Evolutionary conservation across 92 coral and sea anemone genomes (phyloP).

Genomic region (Siderastrea siderea): DNA sequence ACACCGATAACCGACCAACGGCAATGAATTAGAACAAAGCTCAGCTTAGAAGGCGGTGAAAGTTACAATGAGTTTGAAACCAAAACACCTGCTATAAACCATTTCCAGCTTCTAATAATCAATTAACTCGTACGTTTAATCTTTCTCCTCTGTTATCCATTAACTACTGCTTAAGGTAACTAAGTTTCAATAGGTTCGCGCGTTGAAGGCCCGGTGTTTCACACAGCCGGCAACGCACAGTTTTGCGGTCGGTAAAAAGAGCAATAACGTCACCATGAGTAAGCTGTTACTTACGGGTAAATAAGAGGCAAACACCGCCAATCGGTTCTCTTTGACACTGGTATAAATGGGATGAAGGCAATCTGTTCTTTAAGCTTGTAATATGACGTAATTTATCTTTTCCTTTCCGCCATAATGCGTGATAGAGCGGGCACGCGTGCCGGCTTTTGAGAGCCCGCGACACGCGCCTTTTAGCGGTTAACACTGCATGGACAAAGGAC

Average conservation of each 20-base stretch:
- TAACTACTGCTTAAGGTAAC: neutral
- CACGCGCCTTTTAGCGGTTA: neutral
- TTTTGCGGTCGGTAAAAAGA: neutral
- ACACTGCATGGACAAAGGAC: neutral
- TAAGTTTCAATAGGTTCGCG: neutral
- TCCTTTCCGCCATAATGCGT: conserved; percentile 17
- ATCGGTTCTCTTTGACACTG: conserved; percentile 42
- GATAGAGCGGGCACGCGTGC: neutral
- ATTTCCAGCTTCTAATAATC: neutral
- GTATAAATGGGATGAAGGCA: conserved; percentile 14
- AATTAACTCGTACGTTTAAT: conserved; percentile 15
- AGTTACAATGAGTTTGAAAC: neutral
- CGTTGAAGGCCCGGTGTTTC: neutral
- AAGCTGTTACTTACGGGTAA: conserved; percentile 11
- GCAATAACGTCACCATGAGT: neutral
- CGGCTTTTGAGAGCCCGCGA: neutral
- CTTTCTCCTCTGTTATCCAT: neutral
- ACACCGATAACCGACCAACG: neutral
- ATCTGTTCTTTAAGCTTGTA: conserved; percentile 13
- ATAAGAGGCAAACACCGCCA: conserved; percentile 25
- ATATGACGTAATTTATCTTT: conserved; percentile 29
- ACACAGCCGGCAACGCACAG: neutral
- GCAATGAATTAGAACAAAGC: conserved; percentile 9
- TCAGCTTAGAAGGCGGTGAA: neutral
- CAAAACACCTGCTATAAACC: conserved; percentile 24